Conservation (phyloP, 1,140 invertebrate species). For the Odontomachus brunneus region DNA sequence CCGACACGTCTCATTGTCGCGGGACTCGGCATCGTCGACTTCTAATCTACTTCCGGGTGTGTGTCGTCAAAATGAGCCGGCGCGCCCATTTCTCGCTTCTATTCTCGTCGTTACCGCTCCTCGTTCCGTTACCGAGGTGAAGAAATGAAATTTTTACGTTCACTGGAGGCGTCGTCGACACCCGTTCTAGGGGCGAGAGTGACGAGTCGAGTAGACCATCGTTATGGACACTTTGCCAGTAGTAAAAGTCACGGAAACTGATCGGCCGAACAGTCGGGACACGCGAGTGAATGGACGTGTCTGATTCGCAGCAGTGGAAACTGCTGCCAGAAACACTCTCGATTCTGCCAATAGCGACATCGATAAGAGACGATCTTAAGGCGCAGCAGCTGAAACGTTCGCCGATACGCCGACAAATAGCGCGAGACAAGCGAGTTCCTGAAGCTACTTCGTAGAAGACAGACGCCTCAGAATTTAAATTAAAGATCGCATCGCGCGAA, state of each 20-base stretch:
- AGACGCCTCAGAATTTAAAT: too few species aligned
- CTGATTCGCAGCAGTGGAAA: constrained; percentile 51
- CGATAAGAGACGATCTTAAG: constrained; percentile 18
- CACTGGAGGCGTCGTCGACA: neutral
- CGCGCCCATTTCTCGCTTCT: neutral
- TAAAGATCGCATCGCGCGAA: too few species aligned
- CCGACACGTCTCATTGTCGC: neutral
- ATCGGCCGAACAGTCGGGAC: constrained; percentile 13
- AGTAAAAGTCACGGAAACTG: constrained; percentile 7
- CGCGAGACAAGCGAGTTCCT: neutral
- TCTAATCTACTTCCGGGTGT: neutral
- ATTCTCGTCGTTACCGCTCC: constrained; percentile 9
- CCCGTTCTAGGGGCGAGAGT: neutral
- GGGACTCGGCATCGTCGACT: neutral
- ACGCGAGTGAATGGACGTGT: constrained; percentile 22
- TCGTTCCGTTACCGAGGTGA: neutral
- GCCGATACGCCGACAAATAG: constrained; percentile 35
- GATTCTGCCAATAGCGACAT: constrained; percentile 24
- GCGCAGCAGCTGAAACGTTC: neutral
- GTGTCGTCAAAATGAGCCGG: neutral
- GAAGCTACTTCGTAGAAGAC: neutral
- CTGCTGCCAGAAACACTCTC: constrained; percentile 12
- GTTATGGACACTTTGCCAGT: constrained; percentile 14
- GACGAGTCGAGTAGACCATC: neutral
- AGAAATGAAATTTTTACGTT: constrained; percentile 18